Conservation (phyloP, 2,888 invertebrate genomes). For the Heliconius cydno region DNA sequence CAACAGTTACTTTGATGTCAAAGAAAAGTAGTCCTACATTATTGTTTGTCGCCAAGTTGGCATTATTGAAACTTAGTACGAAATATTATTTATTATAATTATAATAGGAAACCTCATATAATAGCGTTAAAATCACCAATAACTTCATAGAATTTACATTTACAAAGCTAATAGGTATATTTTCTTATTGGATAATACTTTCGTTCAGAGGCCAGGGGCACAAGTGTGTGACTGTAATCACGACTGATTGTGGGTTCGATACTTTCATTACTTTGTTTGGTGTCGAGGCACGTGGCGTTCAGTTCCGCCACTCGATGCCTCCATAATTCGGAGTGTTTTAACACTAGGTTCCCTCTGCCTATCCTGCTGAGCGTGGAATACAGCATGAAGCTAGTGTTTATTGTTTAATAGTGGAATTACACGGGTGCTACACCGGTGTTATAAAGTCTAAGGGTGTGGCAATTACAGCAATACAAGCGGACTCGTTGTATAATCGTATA, state of each 20-base stretch:
- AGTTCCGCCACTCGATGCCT: no score
- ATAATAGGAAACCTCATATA: constrained; percentile 61
- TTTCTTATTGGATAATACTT: constrained; percentile 9
- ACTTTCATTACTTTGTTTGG: no score
- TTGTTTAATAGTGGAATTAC: constrained; percentile 37
- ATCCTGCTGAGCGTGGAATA: no score
- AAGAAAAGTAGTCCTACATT: constrained; percentile 34
- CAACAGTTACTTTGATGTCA: constrained; percentile 37
- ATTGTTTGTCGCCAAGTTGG: constrained; percentile 35
- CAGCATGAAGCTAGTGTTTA: constrained; percentile 9
- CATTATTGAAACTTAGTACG: constrained; percentile 38
- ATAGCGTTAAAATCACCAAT: constrained; percentile 51
- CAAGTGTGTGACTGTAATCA: no score
- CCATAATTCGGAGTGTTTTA: no score
- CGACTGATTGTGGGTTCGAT: no score
- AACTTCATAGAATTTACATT: constrained; percentile 58
- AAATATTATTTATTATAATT: constrained; percentile 53
- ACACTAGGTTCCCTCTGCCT: no score
- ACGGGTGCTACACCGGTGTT: constrained; percentile 18
- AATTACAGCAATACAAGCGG: constrained; percentile 18
- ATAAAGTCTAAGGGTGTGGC: constrained; percentile 26
- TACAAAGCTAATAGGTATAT: constrained; percentile 49
- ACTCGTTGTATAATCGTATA: constrained; percentile 28
- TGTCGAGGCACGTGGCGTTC: no score
- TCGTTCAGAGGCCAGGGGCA: no score